Percentiles rank a stretch among this genome's conserved stretches.
phyloP scores from a whole-genome alignment of 2,888 invertebrate species.

The Tubulanus polymorphus region DNA sequence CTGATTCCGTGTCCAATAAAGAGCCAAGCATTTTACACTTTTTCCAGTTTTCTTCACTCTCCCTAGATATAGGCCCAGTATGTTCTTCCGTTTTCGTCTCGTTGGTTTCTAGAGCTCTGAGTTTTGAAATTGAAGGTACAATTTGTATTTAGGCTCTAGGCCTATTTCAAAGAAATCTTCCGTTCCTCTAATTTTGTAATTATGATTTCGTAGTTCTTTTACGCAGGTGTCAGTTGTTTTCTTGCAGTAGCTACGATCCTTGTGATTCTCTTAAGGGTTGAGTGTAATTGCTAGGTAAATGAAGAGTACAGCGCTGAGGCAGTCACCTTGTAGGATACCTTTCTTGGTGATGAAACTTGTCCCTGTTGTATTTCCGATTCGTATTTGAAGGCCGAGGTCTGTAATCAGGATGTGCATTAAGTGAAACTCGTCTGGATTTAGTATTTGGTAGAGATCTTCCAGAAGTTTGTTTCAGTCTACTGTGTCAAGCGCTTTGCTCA shows the following conservation, averaged over 20 bases:
- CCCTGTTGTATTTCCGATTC: too few species aligned
- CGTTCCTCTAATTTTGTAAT: too few species aligned
- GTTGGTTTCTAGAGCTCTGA: background rate
- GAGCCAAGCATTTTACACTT: background rate
- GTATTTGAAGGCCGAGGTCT: background rate
- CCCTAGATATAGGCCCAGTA: background rate
- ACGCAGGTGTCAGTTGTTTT: background rate
- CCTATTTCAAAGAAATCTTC: too few species aligned
- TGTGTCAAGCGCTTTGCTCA: background rate
- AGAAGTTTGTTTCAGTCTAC: background rate
- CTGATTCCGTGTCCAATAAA: background rate
- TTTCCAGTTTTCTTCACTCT: background rate
- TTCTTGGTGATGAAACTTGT: too few species aligned
- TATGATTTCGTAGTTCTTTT: background rate
- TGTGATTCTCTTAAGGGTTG: background rate
- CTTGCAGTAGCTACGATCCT: background rate
- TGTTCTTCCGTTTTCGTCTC: background rate
- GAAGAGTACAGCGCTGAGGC: background rate
- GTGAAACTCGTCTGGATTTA: background rate
- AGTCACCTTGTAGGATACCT: background rate
- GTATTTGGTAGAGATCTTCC: background rate
- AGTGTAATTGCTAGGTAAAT: background rate
- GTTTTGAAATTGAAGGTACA: background rate
- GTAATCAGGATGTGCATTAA: background rate
- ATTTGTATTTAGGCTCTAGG: too few species aligned